phyloP scores from a whole-genome alignment of 2,797 vertebrate genomes.

The Bradypodion ventrale region DNA sequence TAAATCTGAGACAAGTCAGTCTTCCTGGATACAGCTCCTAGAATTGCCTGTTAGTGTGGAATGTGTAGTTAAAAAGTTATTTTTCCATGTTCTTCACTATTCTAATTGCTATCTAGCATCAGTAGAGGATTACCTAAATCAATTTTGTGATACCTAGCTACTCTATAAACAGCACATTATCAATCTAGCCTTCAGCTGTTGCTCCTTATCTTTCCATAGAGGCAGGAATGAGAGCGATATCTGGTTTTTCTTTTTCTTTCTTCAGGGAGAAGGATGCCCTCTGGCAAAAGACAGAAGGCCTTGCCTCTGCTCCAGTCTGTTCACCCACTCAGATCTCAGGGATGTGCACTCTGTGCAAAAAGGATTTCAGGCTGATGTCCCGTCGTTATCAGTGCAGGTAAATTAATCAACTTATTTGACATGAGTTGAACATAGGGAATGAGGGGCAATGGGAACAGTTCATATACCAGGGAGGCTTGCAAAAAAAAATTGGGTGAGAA shows the following conservation, averaged over 20 bases:
- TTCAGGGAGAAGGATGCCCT: conserved; percentile 76
- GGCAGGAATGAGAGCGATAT: not conserved
- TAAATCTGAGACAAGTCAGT: too few species aligned
- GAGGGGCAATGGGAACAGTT: not conserved
- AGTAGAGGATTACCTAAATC: not conserved
- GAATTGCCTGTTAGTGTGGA: not conserved
- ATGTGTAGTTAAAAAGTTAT: not conserved
- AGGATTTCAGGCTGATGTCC: conserved; percentile 72
- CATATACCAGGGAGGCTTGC: not conserved
- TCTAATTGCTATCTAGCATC: not conserved
- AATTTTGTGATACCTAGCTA: not conserved
- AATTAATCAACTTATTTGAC: not conserved
- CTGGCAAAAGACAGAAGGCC: conserved; percentile 75
- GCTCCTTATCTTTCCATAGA: not conserved
- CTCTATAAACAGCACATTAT: not conserved
- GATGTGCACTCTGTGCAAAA: conserved; percentile 66
- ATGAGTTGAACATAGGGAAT: too few species aligned
- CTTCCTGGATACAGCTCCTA: not conserved
- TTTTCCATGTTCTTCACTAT: not conserved
- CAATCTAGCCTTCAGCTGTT: not conserved
- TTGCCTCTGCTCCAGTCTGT: conserved; percentile 8
- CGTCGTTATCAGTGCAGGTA: conserved; percentile 76
- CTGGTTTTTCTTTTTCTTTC: not conserved
- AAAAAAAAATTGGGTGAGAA: not conserved
- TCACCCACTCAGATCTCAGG: not conserved